Evolutionary conservation across 2,113 vertebrate species (phyloP).

Genomic region (Syngnathus typhle): DNA sequence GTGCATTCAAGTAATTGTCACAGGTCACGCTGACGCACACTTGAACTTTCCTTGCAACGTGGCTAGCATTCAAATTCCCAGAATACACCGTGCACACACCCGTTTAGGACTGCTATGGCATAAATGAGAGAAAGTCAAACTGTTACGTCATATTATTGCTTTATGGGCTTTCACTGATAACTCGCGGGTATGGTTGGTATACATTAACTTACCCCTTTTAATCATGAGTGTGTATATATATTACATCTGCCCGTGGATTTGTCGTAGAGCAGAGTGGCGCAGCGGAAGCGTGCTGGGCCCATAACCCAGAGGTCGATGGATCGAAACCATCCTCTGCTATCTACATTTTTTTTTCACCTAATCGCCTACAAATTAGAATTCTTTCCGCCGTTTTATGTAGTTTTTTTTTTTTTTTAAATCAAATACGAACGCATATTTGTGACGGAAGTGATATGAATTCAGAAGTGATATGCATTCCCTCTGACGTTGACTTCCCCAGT

Average conservation of each 20-base stretch:
- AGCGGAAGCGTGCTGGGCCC: conserved; percentile 80
- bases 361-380: background rate
- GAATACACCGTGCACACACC: too few relatives aligned
- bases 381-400: background rate
- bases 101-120: conserved; percentile 21
- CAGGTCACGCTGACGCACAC: conserved; percentile 3
- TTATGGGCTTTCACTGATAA: background rate
- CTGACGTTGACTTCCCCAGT: conserved; percentile 16
- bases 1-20: conserved; percentile 57
- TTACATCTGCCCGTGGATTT: fast-evolving
- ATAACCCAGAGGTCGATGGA: conserved; percentile 81
- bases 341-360: too few relatives aligned
- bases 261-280: conserved; percentile 69
- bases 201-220: background rate
- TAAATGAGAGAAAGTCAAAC: background rate
- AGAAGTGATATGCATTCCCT: background rate
- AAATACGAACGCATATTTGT: too few relatives aligned
- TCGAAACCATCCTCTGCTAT: conserved; percentile 79
- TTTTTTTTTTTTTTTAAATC: too few relatives aligned
- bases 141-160: conserved; percentile 11
- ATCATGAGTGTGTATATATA: background rate
- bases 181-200: background rate
- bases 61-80: background rate
- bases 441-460: background rate
- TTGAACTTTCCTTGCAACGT: background rate